A percentile compares a stretch with the other conserved stretches of the same genome.
These are phyloP conservation scores for Apeltes quadracus DNA, from an alignment of 2,113 vertebrate genomes.

Conservation along the genomic window DNA sequence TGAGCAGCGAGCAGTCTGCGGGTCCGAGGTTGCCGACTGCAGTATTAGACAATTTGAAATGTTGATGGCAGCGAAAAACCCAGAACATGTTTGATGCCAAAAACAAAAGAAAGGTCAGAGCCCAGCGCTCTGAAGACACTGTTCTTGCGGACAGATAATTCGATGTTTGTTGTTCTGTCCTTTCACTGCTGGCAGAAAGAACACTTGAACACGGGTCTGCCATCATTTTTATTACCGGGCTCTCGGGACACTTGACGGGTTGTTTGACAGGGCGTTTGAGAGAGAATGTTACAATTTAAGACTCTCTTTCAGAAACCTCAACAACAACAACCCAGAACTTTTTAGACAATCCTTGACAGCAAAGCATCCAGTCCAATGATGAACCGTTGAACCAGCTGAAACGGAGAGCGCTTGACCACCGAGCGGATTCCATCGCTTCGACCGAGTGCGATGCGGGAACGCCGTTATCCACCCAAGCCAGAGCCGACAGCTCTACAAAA, in stretches of 20 bases:
- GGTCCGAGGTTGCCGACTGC: no score
- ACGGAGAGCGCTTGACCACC: neutral
- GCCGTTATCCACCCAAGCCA: neutral
- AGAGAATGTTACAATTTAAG: conserved; percentile 21
- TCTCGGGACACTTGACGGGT: conserved; percentile 32
- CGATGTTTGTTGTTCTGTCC: neutral
- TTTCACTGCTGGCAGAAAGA: conserved; percentile 11
- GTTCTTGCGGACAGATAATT: neutral
- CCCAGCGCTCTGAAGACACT: neutral
- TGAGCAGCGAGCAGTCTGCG: neutral
- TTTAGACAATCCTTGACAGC: conserved; percentile 33
- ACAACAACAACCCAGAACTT: conserved; percentile 25
- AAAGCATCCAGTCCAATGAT: conserved; percentile 8
- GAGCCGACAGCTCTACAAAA: neutral
- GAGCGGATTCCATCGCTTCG: conserved; percentile 11
- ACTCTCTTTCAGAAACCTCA: conserved; percentile 25
- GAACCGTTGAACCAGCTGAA: conserved; percentile 24
- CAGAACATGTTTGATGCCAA: neutral
- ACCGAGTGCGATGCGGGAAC: neutral
- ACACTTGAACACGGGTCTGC: conserved; percentile 13
- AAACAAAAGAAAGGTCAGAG: neutral
- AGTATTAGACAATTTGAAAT: neutral
- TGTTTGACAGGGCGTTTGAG: conserved; percentile 25
- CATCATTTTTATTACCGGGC: conserved; percentile 22
- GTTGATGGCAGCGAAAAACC: neutral